A percentile compares a stretch with the other conserved stretches of the same genome.
phyloP scores from a whole-genome alignment of 2,797 vertebrate species.

The Microhierax caerulescens region DNA sequence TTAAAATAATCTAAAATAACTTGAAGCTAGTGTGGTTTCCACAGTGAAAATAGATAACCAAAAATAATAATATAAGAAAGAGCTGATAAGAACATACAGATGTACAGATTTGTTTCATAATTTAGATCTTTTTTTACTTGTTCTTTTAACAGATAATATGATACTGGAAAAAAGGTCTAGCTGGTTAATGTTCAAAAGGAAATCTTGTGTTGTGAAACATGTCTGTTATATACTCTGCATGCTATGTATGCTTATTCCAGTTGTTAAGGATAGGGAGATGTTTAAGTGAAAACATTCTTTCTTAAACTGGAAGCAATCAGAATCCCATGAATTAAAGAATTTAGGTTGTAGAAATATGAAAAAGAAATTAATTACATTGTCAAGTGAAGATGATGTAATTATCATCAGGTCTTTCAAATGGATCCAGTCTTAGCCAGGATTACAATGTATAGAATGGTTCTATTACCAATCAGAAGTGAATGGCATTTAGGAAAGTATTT shows the following conservation, averaged over 20 bases:
- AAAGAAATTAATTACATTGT: not conserved
- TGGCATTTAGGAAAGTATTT: not conserved
- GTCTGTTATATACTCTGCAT: not conserved
- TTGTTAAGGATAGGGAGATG: not conserved
- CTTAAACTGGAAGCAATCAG: not conserved
- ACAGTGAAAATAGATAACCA: not conserved
- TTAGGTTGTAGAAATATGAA: not conserved
- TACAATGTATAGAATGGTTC: not conserved
- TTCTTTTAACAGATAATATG: not conserved
- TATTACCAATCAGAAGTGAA: not conserved
- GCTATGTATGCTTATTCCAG: not conserved
- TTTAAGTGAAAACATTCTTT: not conserved
- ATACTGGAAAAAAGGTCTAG: not conserved
- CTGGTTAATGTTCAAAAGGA: not conserved
- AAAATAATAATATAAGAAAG: not conserved
- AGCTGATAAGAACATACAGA: not conserved
- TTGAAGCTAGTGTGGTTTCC: not conserved
- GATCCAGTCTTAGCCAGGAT: not conserved
- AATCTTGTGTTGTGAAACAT: not conserved
- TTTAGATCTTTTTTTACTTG: not conserved
- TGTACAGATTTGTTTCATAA: not conserved
- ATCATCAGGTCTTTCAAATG: not conserved
- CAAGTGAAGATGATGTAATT: not conserved
- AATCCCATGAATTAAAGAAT: not conserved
- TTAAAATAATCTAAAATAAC: not conserved